Base-by-base conservation (phyloP, 2,888 invertebrate species). In the Euclidia mi region DNA sequence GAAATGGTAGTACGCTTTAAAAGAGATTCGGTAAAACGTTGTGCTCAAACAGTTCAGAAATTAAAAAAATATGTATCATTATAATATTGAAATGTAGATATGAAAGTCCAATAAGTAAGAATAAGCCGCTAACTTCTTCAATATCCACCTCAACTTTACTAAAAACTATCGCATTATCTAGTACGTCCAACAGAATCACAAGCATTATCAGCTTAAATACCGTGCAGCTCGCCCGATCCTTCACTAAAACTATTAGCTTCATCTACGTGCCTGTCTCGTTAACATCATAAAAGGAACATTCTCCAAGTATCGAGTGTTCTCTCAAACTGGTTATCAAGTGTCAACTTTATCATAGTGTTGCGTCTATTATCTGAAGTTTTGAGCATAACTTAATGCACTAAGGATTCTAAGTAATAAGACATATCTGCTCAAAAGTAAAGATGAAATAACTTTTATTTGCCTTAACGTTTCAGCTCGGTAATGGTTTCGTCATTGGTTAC, bases 301-400 rank as follows among this genome's bases (percentile, higher is more conserved):
- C 56, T 44, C 17, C 29, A 38, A 57, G 48, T 37, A 62, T 56
- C 48, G 38, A 31, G 37, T 44, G 49, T 43, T 9, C 60, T 59
- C 38, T 17, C 28, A 49, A 46, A 48, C 20, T 28, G 53, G 67
- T 59, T 71, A 63, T 59, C 51, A 48, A 57, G 37, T 48, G 51
- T 47, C 53, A 62, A 70, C 58, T 70, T 70, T 40, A 59, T 59
- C 53, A 58, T 38, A 66, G 56, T 51, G 47, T 46, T 57, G n/a
- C n/a, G 58, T 63, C 31, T 59, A 58, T 51, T 46, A 52, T 50
- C 55, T n/a, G 17, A 63, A 71, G 55, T 65, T 71, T 51, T 31
- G 32, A 52, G 50, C 52, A 3, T 9, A 65, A 71, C 60, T 71
- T 60, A 61, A 56, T 57, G 52, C 44, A 58, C 57, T 38, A 38